These are phyloP conservation scores for Polyommatus icarus DNA, from an alignment of 2,888 invertebrate genomes.

Conservation along the genomic window DNA sequence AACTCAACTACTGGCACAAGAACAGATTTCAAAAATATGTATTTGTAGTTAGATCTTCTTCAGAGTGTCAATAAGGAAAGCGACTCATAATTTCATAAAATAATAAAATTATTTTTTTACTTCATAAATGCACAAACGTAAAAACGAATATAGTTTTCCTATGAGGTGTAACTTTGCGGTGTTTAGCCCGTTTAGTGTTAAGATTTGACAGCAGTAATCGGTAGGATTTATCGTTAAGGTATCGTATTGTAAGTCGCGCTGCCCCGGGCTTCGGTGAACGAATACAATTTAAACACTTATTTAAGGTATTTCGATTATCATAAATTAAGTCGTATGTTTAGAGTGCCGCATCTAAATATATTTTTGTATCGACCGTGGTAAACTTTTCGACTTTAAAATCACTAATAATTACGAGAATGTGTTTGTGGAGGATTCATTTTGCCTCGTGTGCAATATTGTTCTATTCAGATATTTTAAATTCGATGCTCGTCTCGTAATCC, in stretches of 20 bases:
- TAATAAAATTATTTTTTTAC: neutral
- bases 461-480: neutral
- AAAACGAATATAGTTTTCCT: neutral
- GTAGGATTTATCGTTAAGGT: constrained; percentile 6
- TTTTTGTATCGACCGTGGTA: constrained; percentile 24
- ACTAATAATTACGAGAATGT: neutral
- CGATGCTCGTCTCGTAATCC: neutral
- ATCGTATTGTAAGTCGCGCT: constrained; percentile 6
- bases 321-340: constrained; percentile 26
- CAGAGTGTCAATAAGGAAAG: neutral
- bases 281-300: constrained; percentile 20
- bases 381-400: constrained; percentile 3
- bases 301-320: constrained; percentile 25
- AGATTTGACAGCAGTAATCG: constrained; percentile 13
- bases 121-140: constrained; percentile 7
- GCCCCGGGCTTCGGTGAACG: constrained; percentile 12
- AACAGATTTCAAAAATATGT: neutral
- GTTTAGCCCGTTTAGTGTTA: constrained; percentile 26
- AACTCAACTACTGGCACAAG: neutral
- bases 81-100: neutral
- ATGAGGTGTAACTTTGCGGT: constrained; percentile 6
- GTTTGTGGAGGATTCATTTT: neutral
- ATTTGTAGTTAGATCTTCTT: neutral
- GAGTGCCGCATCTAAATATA: constrained; percentile 25
- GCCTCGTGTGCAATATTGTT: neutral